A percentile compares a stretch with the other conserved stretches of the same genome.
Evolutionary conservation across 2,888 invertebrate genomes (phyloP).

Genomic region (Cryptocephalus moraei): DNA sequence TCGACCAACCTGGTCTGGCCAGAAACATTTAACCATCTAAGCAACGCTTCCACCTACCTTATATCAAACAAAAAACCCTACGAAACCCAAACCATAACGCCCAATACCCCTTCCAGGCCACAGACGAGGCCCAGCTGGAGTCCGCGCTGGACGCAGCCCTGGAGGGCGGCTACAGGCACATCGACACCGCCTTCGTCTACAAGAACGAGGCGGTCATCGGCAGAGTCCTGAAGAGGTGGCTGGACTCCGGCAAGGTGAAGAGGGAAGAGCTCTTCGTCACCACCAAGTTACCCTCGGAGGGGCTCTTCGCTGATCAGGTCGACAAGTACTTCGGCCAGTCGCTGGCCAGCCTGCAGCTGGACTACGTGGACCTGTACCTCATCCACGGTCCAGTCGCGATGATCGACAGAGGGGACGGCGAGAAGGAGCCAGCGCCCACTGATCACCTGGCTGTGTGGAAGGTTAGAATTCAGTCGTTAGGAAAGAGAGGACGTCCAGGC

Average conservation of each 20-base stretch:
- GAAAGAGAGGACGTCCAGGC: too few species aligned
- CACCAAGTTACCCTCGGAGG: slow-evolving; percentile 62
- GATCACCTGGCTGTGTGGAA: neutral
- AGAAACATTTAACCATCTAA: too few species aligned
- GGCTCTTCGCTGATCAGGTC: slow-evolving; percentile 23
- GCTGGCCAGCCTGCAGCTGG: slow-evolving; percentile 18
- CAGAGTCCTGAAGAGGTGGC: slow-evolving; percentile 58
- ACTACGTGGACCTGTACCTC: slow-evolving; percentile 24
- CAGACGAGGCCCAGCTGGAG: slow-evolving; percentile 52
- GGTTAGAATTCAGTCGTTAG: neutral
- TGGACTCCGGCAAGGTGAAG: slow-evolving; percentile 49
- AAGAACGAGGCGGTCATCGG: slow-evolving; percentile 70
- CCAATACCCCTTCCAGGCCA: slow-evolving; percentile 41
- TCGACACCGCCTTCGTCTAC: slow-evolving; percentile 73
- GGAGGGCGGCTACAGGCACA: slow-evolving; percentile 70
- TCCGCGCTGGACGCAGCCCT: slow-evolving; percentile 58
- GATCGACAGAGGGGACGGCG: neutral
- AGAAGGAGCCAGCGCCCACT: slow-evolving; percentile 2
- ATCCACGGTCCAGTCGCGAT: slow-evolving; percentile 21
- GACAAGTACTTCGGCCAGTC: slow-evolving; percentile 20
- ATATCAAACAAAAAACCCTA: too few species aligned
- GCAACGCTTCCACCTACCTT: too few species aligned
- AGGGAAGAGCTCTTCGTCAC: slow-evolving; percentile 67
- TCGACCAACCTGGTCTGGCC: too few species aligned
- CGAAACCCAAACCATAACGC: too few species aligned